These are phyloP conservation scores for Antitype chi DNA, from an alignment of 2,888 invertebrate species.

Conservation along the genomic window DNA sequence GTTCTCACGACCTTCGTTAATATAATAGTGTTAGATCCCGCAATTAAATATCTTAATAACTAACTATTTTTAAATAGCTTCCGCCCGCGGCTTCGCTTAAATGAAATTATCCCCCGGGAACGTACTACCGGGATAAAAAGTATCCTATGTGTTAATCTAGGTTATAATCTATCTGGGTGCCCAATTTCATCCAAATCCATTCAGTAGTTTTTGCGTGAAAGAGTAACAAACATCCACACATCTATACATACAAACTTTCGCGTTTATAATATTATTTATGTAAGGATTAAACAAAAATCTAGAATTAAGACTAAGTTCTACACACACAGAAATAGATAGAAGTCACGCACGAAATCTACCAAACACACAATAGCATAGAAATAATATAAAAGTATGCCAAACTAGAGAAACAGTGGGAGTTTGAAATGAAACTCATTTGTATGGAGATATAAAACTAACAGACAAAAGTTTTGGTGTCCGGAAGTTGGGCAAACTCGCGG, in stretches of 20 bases:
- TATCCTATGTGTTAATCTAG: too few species aligned
- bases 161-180: too few species aligned
- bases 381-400: constrained; percentile 12
- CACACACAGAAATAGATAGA: constrained; percentile 21
- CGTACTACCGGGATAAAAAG: too few species aligned
- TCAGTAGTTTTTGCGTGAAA: too few species aligned
- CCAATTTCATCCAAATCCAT: too few species aligned
- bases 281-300: background rate
- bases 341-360: constrained; percentile 32
- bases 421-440: constrained; percentile 40
- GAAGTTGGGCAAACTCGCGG: constrained; percentile 27
- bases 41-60: background rate
- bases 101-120: too few species aligned
- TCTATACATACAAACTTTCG: too few species aligned
- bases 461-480: constrained; percentile 39
- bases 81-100: too few species aligned
- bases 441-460: constrained; percentile 61
- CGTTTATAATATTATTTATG: too few species aligned
- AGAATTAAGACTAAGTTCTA: constrained; percentile 16
- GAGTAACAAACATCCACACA: too few species aligned
- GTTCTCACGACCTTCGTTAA: constrained; percentile 17
- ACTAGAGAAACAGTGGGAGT: constrained; percentile 21
- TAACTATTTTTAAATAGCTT: background rate
- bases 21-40: constrained; percentile 15
- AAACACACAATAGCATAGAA: constrained; percentile 21